phyloP scores from a whole-genome alignment of 2,888 invertebrate species.

The Sphecodes monilicornis region DNA sequence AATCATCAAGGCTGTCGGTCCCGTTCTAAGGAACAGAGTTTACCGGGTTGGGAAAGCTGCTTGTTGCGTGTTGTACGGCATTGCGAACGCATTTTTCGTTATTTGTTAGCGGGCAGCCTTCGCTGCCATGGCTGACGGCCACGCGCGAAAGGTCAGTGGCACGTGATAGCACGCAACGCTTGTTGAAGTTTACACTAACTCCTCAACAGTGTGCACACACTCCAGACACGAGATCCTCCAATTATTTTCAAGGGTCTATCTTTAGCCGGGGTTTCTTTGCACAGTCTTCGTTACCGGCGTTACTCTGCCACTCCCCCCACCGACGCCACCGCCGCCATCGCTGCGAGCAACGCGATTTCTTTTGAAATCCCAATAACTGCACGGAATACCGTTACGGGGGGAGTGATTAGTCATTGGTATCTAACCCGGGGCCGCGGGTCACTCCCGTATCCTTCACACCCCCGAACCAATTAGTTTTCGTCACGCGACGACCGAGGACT shows the following conservation, averaged over 20 bases:
- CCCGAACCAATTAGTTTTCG: constrained; percentile 5
- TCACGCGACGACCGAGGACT: constrained; percentile 5
- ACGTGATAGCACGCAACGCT: constrained; percentile 30
- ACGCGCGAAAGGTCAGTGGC: constrained; percentile 29
- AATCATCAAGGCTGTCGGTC: not conserved
- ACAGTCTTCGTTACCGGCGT: not conserved
- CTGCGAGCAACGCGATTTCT: not conserved
- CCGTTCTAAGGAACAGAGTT: not conserved
- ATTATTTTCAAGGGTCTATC: constrained; percentile 19
- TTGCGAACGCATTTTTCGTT: constrained; percentile 8
- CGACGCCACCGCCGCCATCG: not conserved
- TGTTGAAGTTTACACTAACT: constrained; percentile 30
- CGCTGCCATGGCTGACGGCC: constrained; percentile 5
- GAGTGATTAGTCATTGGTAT: not conserved
- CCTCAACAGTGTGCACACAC: constrained; percentile 1
- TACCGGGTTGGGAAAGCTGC: not conserved
- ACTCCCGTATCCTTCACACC: constrained; percentile 2
- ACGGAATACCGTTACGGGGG: not conserved
- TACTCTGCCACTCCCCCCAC: not conserved
- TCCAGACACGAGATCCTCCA: constrained; percentile 7
- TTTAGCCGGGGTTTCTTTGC: constrained; percentile 8
- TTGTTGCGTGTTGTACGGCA: constrained; percentile 2
- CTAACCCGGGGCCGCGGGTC: not conserved
- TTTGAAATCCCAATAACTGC: not conserved
- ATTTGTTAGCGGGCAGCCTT: constrained; percentile 19